These are phyloP conservation scores for Ptychadena robeensis DNA, from an alignment of 2,797 vertebrate genomes.

Conservation along the genomic window DNA sequence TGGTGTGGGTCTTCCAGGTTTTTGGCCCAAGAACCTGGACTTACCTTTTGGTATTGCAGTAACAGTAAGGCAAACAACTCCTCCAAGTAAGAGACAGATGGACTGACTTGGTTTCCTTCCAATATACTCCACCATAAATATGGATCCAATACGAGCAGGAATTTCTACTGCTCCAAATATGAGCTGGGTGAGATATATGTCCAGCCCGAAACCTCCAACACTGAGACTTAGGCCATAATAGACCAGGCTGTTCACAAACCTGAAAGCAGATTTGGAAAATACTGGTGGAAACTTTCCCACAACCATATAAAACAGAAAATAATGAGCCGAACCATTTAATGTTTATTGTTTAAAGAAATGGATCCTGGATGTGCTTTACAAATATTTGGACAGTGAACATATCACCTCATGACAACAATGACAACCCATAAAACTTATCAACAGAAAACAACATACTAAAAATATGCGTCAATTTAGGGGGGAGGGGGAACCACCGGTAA, in stretches of 20 bases:
- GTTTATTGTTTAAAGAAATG: too few relatives aligned
- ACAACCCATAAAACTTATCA: too few relatives aligned
- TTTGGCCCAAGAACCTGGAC: too few relatives aligned
- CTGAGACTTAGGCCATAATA: constrained; percentile 89
- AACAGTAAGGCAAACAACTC: constrained; percentile 78
- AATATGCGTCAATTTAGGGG: too few relatives aligned
- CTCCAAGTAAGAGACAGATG: constrained; percentile 73
- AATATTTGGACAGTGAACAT: too few relatives aligned
- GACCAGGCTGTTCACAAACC: constrained; percentile 87
- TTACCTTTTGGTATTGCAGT: constrained; percentile 81
- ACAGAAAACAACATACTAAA: too few relatives aligned
- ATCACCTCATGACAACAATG: too few relatives aligned
- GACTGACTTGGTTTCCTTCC: constrained; percentile 79
- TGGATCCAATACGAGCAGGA: constrained; percentile 76
- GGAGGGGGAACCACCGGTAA: too few relatives aligned
- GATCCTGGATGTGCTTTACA: too few relatives aligned
- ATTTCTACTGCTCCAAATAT: constrained; percentile 86
- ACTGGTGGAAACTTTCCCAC: not conserved
- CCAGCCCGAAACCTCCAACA: constrained; percentile 86
- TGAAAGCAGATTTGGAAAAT: constrained; percentile 62
- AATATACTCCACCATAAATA: constrained; percentile 76
- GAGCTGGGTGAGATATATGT: constrained; percentile 91
- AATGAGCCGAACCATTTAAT: too few relatives aligned
- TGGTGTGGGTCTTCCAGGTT: too few relatives aligned
- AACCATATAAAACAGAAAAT: too few relatives aligned